Conservation (phyloP, 2,113 vertebrate genomes). For the Poeciliopsis retropinna region DNA sequence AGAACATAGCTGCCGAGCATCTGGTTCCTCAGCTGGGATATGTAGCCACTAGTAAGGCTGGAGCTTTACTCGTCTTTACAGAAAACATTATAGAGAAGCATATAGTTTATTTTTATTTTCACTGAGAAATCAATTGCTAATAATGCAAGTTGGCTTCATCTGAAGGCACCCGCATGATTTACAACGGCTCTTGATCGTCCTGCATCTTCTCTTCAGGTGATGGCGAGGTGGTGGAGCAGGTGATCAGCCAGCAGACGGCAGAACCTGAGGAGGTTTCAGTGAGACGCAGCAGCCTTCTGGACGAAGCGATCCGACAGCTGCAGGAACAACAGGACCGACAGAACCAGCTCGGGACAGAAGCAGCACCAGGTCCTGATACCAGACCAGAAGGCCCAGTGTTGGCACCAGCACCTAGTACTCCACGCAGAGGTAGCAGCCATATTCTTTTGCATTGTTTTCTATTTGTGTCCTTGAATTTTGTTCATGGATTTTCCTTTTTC, state of each 20-base stretch:
- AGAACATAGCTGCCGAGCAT: conserved; percentile 92
- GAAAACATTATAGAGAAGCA: background rate
- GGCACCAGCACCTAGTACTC: conserved; percentile 78
- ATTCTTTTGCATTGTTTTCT: background rate
- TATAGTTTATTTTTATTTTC: background rate
- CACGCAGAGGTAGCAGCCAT: conserved; percentile 85
- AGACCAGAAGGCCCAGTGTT: conserved; percentile 26
- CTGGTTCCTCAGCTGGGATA: conserved; percentile 96
- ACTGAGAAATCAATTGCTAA: too few species aligned
- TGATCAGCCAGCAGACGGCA: conserved; percentile 91
- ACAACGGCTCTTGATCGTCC: background rate
- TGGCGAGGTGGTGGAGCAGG: conserved; percentile 96
- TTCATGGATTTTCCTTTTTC: background rate
- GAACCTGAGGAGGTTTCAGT: conserved; percentile 83
- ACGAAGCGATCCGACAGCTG: conserved; percentile 89
- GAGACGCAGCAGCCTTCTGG: conserved; percentile 84
- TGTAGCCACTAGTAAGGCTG: conserved; percentile 90
- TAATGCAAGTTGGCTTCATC: background rate
- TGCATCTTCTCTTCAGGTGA: conserved; percentile 81
- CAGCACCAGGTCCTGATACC: background rate
- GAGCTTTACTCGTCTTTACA: background rate
- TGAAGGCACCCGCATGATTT: too few species aligned
- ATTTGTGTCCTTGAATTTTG: background rate
- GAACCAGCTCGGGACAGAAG: conserved; percentile 58
- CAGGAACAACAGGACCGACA: conserved; percentile 87